Evolutionary conservation across 2,113 vertebrate species (phyloP), one percentile per base, ranked within the genome.

Genomic region (Ctenomys sociabilis): DNA sequence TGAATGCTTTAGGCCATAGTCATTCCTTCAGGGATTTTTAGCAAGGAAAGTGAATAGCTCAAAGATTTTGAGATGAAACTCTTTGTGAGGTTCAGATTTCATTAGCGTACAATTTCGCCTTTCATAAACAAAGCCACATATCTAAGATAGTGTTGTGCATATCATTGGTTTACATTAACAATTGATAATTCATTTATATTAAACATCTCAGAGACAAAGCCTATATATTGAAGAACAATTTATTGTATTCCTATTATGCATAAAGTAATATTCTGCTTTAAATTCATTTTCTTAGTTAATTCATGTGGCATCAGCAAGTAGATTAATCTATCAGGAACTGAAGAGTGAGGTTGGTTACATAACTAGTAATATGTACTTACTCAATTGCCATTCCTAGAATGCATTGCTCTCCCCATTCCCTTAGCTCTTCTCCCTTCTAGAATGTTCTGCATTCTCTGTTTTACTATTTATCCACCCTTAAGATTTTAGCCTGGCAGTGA

Each of bases 61-160:
- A 52, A 52, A 63, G 37, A 32, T 82, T 96, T 85, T 63, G 11
- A 89, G 95, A 80, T 63, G 37, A 94, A 78, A 22, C 40, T 94
- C 75, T 86, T 40, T 1, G 6, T 61, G 92, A 89, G 49, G 24
- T 5, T 59, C 22, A 80, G 35, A 80, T 59, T 84, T 70, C 59
- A 22, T 0, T 72, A 75, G 17, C 3, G 43, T 57, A 86, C 86
- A 91, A 85, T 12, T 72, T 82, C 19, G 83, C 17, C 28, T 82
- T 93, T 93, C 28, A 81, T 30, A 86, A 94, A 72, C 52, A 88
- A 96, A 94, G 66, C 6, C 64, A 82, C 13, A 45, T 35, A 35
- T 81, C 78, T 57, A 43, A 73, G 28, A 14, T 21, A 83, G 5
- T 52, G 26, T 54, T 52, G 83, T 8, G 17, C 40, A 88, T 35